Base-by-base conservation (phyloP, 2,888 invertebrate species). In the Cremastinae sp. region DNA sequence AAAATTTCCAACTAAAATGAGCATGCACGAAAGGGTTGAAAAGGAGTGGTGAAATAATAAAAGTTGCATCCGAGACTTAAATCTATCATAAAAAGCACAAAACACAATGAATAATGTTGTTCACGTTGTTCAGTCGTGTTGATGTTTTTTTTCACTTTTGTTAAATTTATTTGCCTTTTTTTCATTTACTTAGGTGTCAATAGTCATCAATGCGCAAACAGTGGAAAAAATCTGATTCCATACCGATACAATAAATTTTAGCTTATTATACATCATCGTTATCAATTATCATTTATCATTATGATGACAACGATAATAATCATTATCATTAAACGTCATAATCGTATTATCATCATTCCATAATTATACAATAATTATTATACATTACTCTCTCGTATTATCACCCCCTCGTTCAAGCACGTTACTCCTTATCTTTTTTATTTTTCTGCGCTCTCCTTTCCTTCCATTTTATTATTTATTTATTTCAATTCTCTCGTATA, bases 211-310 rank as follows among this genome's bases (percentile, higher is more conserved):
- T 88, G 86, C 87, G 86, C 87, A 85, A 86, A 86, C 83, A 86
- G 84, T 86, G 85, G 86, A 87, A 87, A 83, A 88, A 86, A 85
- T 88, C 84, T 86, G 87, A 87, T 86, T 88, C 84, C 86, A 87
- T 88, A 88, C 84, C 86, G 86, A 87, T 86, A 88, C 87, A 87
- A 88, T 88, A 87, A 87, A 88, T 87, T 88, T 84, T 88, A 88
- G 85, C 86, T 87, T 86, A 88, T 85, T 84, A 87, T 88, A 88
- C 88, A 88, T 84, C 87, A 87, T 87, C 82, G 79, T 83, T 82
- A 84, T 84, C 83, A 56, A 83, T 82, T 81, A 83, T 82, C 80
- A 80, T 82, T 83, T 83, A 83, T 82, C 81, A 82, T 82, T 82
- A 80, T 82, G 82, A 80, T 84, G 82, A 83, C 83, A 83, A 81